Conservation (phyloP, 35 echinoderm and acorn worm genomes). For the Eucidaris tribuloides region DNA sequence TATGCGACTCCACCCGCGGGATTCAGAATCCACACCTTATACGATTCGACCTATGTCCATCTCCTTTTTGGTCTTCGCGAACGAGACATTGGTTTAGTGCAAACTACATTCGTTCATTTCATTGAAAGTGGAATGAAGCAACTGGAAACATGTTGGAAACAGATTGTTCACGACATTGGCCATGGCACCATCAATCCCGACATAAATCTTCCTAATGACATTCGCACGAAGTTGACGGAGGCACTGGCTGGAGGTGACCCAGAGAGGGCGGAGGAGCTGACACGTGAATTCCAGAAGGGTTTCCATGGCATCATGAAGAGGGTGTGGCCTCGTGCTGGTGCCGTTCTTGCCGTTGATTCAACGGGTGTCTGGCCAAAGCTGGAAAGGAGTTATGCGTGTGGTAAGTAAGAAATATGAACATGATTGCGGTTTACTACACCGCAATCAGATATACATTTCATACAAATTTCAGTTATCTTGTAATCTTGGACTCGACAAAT, state of each 20-base stretch:
- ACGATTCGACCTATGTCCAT: conserved; percentile 37
- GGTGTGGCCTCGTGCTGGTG: conserved; percentile 41
- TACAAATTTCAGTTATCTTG: too few species aligned
- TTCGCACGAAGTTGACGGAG: background rate
- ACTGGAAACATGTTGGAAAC: conserved; percentile 46
- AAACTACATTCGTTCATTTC: background rate
- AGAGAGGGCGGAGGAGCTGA: conserved; percentile 23
- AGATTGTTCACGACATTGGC: conserved; percentile 37
- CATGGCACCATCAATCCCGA: conserved; percentile 27
- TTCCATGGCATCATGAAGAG: conserved; percentile 53
- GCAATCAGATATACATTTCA: too few species aligned
- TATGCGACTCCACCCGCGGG: background rate
- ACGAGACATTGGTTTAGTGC: conserved; percentile 10
- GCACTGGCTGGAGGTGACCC: conserved; percentile 11
- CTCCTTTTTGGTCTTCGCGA: conserved; percentile 53
- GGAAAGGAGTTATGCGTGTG: background rate
- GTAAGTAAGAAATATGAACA: too few species aligned
- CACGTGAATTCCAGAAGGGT: conserved; percentile 57
- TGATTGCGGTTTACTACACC: too few species aligned
- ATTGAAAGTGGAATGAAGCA: conserved; percentile 26
- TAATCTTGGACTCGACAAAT: too few species aligned
- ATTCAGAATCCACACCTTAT: background rate
- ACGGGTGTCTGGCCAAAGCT: conserved; percentile 11
- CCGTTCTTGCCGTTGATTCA: background rate
- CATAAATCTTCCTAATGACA: background rate